Base-by-base conservation (phyloP, 37 sponge, comb jelly and placozoan species). In the Mnemiopsis leidyi region DNA sequence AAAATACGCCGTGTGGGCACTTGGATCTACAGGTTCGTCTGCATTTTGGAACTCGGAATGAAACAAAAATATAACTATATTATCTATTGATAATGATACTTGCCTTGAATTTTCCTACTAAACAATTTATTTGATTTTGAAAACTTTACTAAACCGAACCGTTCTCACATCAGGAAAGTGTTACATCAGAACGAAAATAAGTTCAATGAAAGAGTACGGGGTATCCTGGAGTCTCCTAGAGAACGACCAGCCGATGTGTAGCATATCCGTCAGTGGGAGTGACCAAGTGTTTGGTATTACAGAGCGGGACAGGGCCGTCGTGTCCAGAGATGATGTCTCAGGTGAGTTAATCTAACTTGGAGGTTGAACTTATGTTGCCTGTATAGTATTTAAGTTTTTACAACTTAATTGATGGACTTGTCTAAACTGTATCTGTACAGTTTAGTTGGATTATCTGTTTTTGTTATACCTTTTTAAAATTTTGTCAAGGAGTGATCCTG, bases 301-400 rank as follows among this genome's bases (percentile, higher is more conserved):
- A 35, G 23, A 34, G 38, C 9, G 0, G 36, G 36, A 79, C 37
- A 32, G 82, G 32, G 82, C 82, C 21, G 36, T 79, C 37, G 36
- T 79, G 1, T 36, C 82, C 2, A 32, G 82, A 31, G 23, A 13
- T 32, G 38, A 23, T 33, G 29, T 79, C 13, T 36, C 82, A 79
- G 82, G 82, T 79, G 38, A 79, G 75, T 71, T 71, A 71, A 48
- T 48, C 61, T n/a, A n/a, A n/a, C n/a, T n/a, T n/a, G n/a, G n/a
- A n/a, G n/a, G n/a, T n/a, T n/a, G n/a, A n/a, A n/a, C n/a, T n/a
- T n/a, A n/a, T n/a, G n/a, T n/a, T n/a, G n/a, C n/a, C n/a, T n/a
- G n/a, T n/a, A n/a, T n/a, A n/a, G n/a, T n/a, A n/a, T n/a, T n/a
- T n/a, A n/a, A n/a, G n/a, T n/a, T n/a, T n/a, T n/a, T n/a, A n/a